phyloP scores from a whole-genome alignment of 2,797 vertebrate genomes.

The Chloroceryle amazona region DNA sequence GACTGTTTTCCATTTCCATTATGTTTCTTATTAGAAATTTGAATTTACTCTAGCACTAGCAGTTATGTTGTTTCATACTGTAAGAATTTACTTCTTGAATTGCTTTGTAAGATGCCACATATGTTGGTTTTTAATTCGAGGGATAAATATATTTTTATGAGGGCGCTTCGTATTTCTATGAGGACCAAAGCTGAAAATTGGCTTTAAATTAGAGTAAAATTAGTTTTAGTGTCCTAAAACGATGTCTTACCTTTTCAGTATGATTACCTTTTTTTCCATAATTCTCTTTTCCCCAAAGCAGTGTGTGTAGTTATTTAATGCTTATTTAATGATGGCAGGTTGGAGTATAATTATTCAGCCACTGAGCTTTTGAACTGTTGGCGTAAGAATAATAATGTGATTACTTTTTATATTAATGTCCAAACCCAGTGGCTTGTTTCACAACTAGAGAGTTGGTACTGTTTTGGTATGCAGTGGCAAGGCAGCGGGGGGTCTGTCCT shows the following conservation, averaged over 20 bases:
- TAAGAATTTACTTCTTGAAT: background rate
- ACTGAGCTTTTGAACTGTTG: constrained; percentile 29
- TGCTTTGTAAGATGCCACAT: background rate
- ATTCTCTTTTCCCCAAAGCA: constrained; percentile 9
- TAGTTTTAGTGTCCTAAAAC: background rate
- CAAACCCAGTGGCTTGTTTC: background rate
- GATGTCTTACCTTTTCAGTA: background rate
- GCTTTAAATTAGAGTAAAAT: constrained; percentile 1
- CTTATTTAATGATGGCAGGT: constrained; percentile 23
- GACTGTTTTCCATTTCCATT: background rate
- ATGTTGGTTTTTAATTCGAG: background rate
- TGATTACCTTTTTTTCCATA: background rate
- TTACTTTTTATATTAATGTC: background rate
- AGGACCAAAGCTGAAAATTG: constrained; percentile 30
- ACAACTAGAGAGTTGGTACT: background rate
- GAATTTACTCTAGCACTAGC: background rate
- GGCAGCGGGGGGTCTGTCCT: rapidly evolving
- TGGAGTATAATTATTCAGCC: constrained; percentile 22
- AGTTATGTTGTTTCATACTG: background rate
- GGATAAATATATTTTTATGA: constrained; percentile 20
- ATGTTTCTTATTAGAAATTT: background rate
- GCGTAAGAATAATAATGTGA: constrained; percentile 1
- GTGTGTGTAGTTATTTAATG: background rate
- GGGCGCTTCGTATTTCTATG: background rate
- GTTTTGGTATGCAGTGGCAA: background rate